phyloP scores from a whole-genome alignment of 2,797 vertebrate species.

The Aulostomus chinensis region DNA sequence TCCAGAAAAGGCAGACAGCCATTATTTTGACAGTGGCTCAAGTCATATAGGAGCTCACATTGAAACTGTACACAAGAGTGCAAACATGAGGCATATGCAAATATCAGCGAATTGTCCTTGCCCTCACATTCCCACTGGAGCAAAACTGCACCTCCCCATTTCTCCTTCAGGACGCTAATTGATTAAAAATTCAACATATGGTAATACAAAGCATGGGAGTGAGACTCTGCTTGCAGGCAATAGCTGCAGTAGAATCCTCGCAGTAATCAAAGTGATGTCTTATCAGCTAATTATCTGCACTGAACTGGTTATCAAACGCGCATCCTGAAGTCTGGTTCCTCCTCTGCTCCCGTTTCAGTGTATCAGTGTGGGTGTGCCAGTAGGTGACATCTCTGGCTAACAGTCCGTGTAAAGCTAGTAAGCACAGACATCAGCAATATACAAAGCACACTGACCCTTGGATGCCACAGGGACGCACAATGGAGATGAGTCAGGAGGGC shows the following conservation, averaged over 20 bases:
- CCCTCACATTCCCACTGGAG: slow-evolving; percentile 46
- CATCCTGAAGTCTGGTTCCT: slow-evolving; percentile 42
- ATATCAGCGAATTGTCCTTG: slow-evolving; percentile 60
- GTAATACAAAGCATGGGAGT: slow-evolving; percentile 52
- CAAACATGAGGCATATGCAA: slow-evolving; percentile 42
- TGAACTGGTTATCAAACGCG: slow-evolving; percentile 71
- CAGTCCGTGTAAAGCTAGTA: slow-evolving; percentile 39
- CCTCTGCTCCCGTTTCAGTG: slow-evolving; percentile 13
- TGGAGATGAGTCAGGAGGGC: slow-evolving; percentile 57
- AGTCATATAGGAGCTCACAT: slow-evolving; percentile 15
- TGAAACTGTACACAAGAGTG: slow-evolving; percentile 17
- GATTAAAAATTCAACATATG: slow-evolving; percentile 74
- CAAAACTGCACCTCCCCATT: slow-evolving; percentile 60
- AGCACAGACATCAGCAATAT: slow-evolving; percentile 64
- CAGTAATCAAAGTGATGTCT: slow-evolving; percentile 56
- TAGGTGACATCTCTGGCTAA: slow-evolving; percentile 58
- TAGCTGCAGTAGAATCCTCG: slow-evolving; percentile 43
- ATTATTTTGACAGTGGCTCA: slow-evolving; percentile 16
- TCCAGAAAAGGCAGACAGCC: too few relatives aligned
- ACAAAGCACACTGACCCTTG: slow-evolving; percentile 40
- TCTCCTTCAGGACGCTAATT: slow-evolving; percentile 63
- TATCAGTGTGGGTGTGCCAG: neutral
- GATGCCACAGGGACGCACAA: slow-evolving; percentile 50
- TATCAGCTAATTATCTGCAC: slow-evolving; percentile 71
- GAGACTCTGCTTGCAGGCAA: slow-evolving; percentile 50